Conservation (phyloP, 2,888 invertebrate genomes). For the Myopa testacea region DNA sequence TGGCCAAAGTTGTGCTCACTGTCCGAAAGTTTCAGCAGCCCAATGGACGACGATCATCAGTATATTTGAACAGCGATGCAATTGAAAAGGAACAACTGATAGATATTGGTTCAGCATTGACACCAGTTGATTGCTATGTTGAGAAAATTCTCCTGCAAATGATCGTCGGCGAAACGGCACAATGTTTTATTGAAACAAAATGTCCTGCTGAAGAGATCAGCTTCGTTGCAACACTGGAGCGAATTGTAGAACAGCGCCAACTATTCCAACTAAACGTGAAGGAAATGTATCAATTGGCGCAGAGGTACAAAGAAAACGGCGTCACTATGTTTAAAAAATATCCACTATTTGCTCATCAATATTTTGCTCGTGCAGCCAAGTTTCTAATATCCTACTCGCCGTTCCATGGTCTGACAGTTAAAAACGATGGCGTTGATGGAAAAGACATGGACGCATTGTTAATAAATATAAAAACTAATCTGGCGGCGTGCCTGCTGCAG, state of each 20-base stretch:
- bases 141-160: conserved; percentile 70
- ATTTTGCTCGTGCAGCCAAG: conserved; percentile 81
- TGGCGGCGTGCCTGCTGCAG: conserved; percentile 84
- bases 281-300: conserved; percentile 67
- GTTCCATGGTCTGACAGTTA: conserved; percentile 70
- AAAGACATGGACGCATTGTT: conserved; percentile 73
- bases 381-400: conserved; percentile 75
- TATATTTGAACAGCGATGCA: conserved; percentile 48
- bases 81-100: conserved; percentile 36
- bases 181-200: conserved; percentile 66
- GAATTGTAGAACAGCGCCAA: conserved; percentile 65
- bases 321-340: conserved; percentile 76
- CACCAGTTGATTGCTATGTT: conserved; percentile 69
- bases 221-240: conserved; percentile 65
- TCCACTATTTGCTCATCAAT: conserved; percentile 77
- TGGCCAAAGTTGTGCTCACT: conserved; percentile 59
- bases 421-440: conserved; percentile 54
- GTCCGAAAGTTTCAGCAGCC: conserved; percentile 57
- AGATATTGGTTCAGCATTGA: conserved; percentile 68
- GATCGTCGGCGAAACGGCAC: conserved; percentile 68
- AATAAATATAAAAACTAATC: conserved; percentile 80
- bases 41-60: conserved; percentile 53
- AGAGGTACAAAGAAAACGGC: conserved; percentile 69
- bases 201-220: conserved; percentile 48
- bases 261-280: conserved; percentile 67